These are phyloP conservation scores for Xiphorhynchus elegans DNA, from an alignment of 2,113 vertebrate species.

Conservation along the genomic window DNA sequence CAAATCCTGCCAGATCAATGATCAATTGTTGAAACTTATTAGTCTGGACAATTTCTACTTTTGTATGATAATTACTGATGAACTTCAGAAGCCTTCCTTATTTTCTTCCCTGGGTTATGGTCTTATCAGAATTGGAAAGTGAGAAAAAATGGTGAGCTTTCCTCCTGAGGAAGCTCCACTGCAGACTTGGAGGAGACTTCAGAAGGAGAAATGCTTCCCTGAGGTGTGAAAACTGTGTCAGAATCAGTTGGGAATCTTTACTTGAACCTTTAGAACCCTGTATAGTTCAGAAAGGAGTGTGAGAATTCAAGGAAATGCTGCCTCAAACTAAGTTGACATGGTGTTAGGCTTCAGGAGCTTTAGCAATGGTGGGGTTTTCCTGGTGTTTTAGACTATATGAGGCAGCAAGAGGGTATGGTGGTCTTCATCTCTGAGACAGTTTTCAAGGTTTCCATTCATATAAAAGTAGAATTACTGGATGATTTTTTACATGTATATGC, in stretches of 20 bases:
- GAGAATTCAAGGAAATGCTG: background rate
- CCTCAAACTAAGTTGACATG: background rate
- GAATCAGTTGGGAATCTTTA: background rate
- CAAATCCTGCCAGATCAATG: background rate
- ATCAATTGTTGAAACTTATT: background rate
- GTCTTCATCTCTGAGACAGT: background rate
- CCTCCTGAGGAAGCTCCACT: background rate
- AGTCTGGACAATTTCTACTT: background rate
- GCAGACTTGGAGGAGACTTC: background rate
- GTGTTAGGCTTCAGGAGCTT: background rate
- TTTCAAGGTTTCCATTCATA: background rate
- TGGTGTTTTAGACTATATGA: background rate
- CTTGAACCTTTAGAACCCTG: background rate
- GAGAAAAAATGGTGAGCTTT: background rate
- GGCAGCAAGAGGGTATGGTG: rapidly evolving
- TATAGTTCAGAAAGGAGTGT: background rate
- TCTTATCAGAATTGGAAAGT: background rate
- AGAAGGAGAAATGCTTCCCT: background rate
- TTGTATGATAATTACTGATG: background rate
- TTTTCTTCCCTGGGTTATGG: background rate
- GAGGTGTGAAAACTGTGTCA: background rate
- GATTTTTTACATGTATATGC: background rate
- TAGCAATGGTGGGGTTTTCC: background rate
- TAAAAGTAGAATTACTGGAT: background rate
- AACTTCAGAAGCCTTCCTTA: background rate